Base-by-base conservation (phyloP, 2,797 vertebrate genomes). In the Pipistrellus kuhlii region DNA sequence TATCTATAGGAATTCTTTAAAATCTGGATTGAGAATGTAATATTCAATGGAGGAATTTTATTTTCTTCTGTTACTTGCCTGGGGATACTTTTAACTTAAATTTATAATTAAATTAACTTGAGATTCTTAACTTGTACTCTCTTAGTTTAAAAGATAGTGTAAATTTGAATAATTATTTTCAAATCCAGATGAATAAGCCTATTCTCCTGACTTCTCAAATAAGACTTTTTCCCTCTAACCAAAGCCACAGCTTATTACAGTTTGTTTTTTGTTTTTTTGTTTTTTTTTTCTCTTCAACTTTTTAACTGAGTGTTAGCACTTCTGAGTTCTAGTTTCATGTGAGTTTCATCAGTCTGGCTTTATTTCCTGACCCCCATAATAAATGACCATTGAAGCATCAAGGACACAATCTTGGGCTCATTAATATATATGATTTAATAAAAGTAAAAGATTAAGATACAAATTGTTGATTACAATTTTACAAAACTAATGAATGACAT, bases 91-190 rank as follows among this genome's bases (percentile, higher is more conserved):
- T 92, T 46, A 78, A 71, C 32, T 92, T 71, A 62, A 38, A 64
- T 64, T 53, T 85, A 62, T 80, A 53, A 78, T 93, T 76, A 55
- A 80, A 55, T 86, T 94, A 69, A n/a, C 21, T 87, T 91, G 30
- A 87, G 64, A 44, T 32, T 91, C 32, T 44, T 75, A 51, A 27
- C 15, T 72, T 64, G 53, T 53, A 80, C 23, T 55, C 38, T 57
- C 23, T 90, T 81, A 75, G 38, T 81, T 81, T 68, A 75, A 41
- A 53, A 53, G 10, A 53, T 38, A 72, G 23, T 82, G 23, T 44
- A 82, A 78, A 73, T 55, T 35, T 80, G 25, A 88, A 21, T 30
- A 88, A 41, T 80, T 21, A 14, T 71, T 62, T n/a, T 48, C 30
- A 75, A 55, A 82, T 27, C 38, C 15, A 64, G 3, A 17, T 25